phyloP scores from a whole-genome alignment of 2,113 vertebrate species.

The Spermophilus dauricus region DNA sequence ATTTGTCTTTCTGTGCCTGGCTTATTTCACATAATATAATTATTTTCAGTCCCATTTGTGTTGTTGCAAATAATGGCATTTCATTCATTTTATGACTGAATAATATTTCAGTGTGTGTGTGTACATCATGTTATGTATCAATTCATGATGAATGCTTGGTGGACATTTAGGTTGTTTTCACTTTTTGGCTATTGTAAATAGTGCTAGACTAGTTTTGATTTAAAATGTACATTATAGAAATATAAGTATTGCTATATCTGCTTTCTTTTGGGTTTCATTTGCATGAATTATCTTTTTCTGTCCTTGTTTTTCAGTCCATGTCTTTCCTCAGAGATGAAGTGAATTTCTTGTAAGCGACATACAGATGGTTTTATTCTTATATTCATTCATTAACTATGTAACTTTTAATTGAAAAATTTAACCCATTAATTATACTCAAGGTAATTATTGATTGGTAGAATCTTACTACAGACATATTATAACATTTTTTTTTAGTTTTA shows the following conservation, averaged over 20 bases:
- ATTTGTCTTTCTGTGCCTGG: background rate
- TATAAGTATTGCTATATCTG: background rate
- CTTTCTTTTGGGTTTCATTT: background rate
- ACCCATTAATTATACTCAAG: too few relatives aligned
- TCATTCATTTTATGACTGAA: background rate
- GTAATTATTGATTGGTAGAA: background rate
- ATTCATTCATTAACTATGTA: background rate
- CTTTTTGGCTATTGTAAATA: background rate
- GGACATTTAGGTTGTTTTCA: background rate
- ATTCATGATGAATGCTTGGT: background rate
- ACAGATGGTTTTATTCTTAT: background rate
- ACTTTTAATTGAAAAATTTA: background rate
- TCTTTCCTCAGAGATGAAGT: background rate
- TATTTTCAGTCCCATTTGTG: too few relatives aligned
- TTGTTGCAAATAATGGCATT: background rate
- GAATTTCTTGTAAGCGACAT: background rate
- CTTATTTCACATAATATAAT: background rate
- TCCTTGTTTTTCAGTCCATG: background rate
- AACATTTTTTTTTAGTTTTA: background rate
- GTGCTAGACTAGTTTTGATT: background rate
- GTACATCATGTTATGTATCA: background rate
- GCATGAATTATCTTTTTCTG: background rate
- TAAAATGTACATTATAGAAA: background rate
- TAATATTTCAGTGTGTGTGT: background rate
- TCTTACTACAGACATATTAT: background rate